Conservation (phyloP, 2,113 vertebrate genomes). For the Hyperoodon ampullatus region DNA sequence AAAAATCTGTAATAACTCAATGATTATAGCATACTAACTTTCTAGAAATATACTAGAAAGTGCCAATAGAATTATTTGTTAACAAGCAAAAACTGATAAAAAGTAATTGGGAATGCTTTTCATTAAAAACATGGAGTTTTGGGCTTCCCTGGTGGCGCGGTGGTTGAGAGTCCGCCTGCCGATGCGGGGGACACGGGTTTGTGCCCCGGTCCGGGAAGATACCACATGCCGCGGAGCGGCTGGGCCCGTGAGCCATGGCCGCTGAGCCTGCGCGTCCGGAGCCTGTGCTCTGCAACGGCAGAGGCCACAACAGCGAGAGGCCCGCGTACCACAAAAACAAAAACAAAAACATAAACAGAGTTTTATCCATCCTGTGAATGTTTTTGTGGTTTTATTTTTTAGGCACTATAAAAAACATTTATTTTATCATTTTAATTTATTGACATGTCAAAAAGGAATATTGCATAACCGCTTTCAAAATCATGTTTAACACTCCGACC, state of each 20-base stretch:
- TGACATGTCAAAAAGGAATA: not conserved
- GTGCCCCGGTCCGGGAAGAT: too few relatives aligned
- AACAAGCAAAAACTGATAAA: not conserved
- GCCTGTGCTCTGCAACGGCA: too few relatives aligned
- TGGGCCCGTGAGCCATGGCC: too few relatives aligned
- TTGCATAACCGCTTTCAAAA: not conserved
- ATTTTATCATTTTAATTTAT: constrained; percentile 16
- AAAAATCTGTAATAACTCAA: not conserved
- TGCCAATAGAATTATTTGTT: constrained; percentile 16
- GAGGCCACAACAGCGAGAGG: too few relatives aligned
- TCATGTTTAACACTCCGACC: not conserved
- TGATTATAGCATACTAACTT: not conserved
- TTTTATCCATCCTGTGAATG: not conserved
- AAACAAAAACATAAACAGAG: not conserved
- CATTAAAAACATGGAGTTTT: not conserved
- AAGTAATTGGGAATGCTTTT: not conserved
- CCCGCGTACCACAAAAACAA: too few relatives aligned
- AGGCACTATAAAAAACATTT: not conserved
- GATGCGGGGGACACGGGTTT: too few relatives aligned
- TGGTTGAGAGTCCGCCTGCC: too few relatives aligned
- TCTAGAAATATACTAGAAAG: not conserved
- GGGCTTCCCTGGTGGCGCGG: too few relatives aligned
- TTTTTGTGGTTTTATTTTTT: not conserved
- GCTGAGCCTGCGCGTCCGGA: too few relatives aligned
- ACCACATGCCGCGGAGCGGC: too few relatives aligned